Conservation (phyloP, 1,140 invertebrate species). For the Zaprionus nigranus region DNA sequence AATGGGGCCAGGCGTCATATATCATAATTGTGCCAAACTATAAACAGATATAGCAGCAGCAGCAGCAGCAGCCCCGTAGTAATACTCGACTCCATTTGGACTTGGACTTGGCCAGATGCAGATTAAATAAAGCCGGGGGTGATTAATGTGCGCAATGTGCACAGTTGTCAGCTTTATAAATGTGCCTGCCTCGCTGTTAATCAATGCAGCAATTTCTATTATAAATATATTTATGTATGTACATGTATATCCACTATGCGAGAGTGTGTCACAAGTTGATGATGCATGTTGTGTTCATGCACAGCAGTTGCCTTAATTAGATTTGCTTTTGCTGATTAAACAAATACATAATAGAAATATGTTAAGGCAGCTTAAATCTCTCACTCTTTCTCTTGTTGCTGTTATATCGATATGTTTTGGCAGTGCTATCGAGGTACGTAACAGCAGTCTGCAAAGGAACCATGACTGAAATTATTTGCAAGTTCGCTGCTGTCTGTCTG, state of each 20-base stretch:
- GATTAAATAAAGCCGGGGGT: slow-evolving; percentile 50
- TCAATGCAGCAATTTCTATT: slow-evolving; percentile 48
- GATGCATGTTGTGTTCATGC: neutral
- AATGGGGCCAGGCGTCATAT: slow-evolving; percentile 66
- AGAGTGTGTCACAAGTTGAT: slow-evolving; percentile 33
- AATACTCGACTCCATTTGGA: slow-evolving; percentile 7
- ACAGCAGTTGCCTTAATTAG: neutral
- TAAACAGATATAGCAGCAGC: slow-evolving; percentile 45
- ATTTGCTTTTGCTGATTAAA: neutral
- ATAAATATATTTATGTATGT: slow-evolving; percentile 15
- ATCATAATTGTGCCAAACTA: slow-evolving; percentile 82
- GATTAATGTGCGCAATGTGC: slow-evolving; percentile 66
- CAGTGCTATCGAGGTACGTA: neutral
- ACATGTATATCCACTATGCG: neutral
- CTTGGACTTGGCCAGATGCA: slow-evolving; percentile 58
- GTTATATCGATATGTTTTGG: neutral
- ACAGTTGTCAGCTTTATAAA: slow-evolving; percentile 72
- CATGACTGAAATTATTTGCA: too few species aligned
- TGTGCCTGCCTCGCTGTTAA: slow-evolving; percentile 52
- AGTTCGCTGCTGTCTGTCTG: neutral
- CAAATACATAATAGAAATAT: neutral
- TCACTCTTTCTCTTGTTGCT: neutral
- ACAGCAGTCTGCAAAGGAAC: neutral
- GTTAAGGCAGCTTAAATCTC: neutral
- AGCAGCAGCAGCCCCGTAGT: slow-evolving; percentile 8